Conservation (phyloP, 2,888 invertebrate species). For the Meloe dianella region DNA sequence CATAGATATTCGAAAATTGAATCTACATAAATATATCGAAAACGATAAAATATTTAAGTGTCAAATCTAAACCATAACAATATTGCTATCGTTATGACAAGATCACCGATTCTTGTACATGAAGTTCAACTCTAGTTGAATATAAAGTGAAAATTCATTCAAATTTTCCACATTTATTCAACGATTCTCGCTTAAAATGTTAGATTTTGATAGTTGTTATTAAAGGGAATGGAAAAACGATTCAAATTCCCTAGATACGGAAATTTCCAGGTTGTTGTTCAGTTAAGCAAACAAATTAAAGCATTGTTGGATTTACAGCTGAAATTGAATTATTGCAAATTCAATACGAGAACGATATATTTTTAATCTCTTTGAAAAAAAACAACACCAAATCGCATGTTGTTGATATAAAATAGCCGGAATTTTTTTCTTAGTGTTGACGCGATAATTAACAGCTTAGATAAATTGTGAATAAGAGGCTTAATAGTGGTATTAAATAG, state of each 20-base stretch:
- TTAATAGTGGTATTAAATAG: slow-evolving; percentile 9
- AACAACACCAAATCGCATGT: neutral
- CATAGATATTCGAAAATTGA: slow-evolving; percentile 11
- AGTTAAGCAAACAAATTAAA: slow-evolving; percentile 11
- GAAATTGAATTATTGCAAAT: neutral
- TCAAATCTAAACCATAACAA: slow-evolving; percentile 36
- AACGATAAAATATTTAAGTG: slow-evolving; percentile 38
- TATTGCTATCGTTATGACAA: slow-evolving; percentile 39
- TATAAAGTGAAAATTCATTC: slow-evolving; percentile 43
- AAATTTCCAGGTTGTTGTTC: too few relatives aligned
- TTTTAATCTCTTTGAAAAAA: neutral
- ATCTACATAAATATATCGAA: slow-evolving; percentile 25
- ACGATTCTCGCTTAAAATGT: neutral
- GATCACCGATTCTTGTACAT: slow-evolving; percentile 36
- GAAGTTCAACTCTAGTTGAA: slow-evolving; percentile 35
- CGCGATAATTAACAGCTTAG: neutral
- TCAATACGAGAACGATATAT: neutral
- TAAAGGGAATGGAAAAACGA: slow-evolving; percentile 6
- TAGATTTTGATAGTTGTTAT: slow-evolving; percentile 6
- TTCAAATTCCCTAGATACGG: neutral
- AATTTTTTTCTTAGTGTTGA: neutral
- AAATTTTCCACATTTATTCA: slow-evolving; percentile 38
- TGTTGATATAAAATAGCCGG: neutral
- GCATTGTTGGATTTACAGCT: neutral
- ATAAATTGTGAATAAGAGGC: slow-evolving; percentile 1